Evolutionary conservation across 2,113 vertebrate species (phyloP).

Genomic region (Xenopus tropicalis): DNA sequence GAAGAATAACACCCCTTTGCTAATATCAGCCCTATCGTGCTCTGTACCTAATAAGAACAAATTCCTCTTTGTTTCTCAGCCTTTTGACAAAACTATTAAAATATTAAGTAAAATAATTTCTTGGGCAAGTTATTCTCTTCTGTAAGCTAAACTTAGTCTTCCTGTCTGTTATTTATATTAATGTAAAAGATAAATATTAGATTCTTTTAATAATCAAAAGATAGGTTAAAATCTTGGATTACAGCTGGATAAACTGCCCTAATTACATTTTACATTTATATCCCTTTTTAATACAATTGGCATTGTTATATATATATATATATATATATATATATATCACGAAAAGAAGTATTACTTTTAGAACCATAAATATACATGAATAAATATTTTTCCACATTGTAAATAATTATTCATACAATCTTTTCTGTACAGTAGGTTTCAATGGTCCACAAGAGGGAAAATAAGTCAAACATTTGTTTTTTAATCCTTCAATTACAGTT

Average conservation of each 20-base stretch:
- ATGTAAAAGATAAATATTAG: too few species aligned
- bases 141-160: not conserved
- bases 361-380: slow-evolving; percentile 7
- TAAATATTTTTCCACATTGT: not conserved
- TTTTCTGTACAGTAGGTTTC: slow-evolving; percentile 41
- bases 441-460: slow-evolving; percentile 28
- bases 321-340: not conserved
- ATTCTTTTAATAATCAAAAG: not conserved
- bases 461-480: too few species aligned
- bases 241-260: not conserved
- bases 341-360: not conserved
- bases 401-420: not conserved
- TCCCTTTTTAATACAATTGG: not conserved
- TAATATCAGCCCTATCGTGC: too few species aligned
- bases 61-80: too few species aligned
- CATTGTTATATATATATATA: too few species aligned
- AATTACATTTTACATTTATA: not conserved
- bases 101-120: not conserved
- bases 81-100: too few species aligned
- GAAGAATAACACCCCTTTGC: too few species aligned
- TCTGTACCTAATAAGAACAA: too few species aligned
- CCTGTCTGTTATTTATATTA: not conserved
- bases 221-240: not conserved
- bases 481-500: slow-evolving; percentile 3
- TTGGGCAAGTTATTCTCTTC: not conserved